Evolutionary conservation across 2,888 invertebrate species (phyloP).

Genomic region (Nomada fabriciana): DNA sequence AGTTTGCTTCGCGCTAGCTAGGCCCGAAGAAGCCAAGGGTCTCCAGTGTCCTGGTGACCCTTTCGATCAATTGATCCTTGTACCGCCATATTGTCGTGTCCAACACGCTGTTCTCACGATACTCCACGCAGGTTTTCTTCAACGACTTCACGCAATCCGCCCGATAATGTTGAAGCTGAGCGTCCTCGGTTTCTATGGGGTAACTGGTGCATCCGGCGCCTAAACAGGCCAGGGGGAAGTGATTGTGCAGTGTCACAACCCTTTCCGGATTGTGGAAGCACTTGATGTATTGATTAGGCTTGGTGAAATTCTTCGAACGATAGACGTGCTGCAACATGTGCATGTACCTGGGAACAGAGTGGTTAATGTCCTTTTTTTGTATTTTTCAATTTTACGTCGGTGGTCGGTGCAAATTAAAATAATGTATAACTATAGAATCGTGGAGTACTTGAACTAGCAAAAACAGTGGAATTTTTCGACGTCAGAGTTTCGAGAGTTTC

Average conservation of each 20-base stretch:
- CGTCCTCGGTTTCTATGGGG: slow-evolving; percentile 92
- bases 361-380: not conserved
- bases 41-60: slow-evolving; percentile 89
- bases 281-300: slow-evolving; percentile 96
- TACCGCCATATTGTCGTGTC: slow-evolving; percentile 96
- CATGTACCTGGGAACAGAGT: slow-evolving; percentile 87
- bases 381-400: not conserved
- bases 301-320: slow-evolving; percentile 95
- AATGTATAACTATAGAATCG: too few relatives aligned
- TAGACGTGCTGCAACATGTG: slow-evolving; percentile 97
- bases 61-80: slow-evolving; percentile 90
- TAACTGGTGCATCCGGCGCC: slow-evolving; percentile 93
- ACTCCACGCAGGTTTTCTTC: slow-evolving; percentile 93
- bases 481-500: too few relatives aligned
- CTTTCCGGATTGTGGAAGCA: slow-evolving; percentile 97
- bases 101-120: slow-evolving; percentile 91
- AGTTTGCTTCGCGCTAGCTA: slow-evolving; percentile 72
- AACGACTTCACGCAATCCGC: slow-evolving; percentile 96
- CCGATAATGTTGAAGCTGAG: slow-evolving; percentile 96
- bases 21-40: slow-evolving; percentile 89
- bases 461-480: not conserved
- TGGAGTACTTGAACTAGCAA: too few relatives aligned
- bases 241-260: slow-evolving; percentile 95
- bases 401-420: not conserved
- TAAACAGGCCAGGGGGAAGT: slow-evolving; percentile 95